These are phyloP conservation scores for Eufriesea mexicana DNA, from an alignment of 1,140 invertebrate genomes.

Conservation along the genomic window DNA sequence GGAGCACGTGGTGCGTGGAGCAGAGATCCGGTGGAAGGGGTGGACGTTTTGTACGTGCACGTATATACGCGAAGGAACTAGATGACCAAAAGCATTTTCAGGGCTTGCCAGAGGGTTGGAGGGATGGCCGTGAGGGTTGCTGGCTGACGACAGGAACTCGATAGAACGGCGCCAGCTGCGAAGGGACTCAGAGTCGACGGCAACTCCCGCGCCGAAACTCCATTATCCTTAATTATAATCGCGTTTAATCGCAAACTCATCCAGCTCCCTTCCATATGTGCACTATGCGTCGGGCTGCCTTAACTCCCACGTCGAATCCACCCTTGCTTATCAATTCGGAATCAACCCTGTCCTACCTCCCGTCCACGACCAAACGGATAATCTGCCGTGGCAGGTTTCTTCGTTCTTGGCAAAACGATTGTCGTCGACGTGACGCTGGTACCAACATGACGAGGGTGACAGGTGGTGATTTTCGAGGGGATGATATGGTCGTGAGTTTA, in stretches of 20 bases:
- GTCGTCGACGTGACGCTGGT: not conserved
- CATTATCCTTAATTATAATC: conserved; percentile 81
- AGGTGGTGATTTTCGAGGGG: not conserved
- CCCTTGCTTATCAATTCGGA: conserved; percentile 73
- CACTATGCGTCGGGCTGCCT: conserved; percentile 27
- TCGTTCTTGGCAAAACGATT: not conserved
- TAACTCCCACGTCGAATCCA: conserved; percentile 26
- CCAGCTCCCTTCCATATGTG: conserved; percentile 48
- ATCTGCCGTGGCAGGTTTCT: not conserved
- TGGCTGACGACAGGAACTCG: conserved; percentile 59
- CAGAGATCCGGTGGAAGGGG: not conserved
- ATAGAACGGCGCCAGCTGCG: conserved; percentile 64
- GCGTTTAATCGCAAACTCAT: conserved; percentile 79
- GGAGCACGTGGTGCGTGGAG: not conserved
- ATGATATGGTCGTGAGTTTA: not conserved
- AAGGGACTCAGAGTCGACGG: conserved; percentile 57
- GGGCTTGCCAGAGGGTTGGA: not conserved
- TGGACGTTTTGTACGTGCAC: conserved; percentile 19
- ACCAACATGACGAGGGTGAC: no score
- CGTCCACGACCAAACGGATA: not conserved
- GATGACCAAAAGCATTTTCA: conserved; percentile 62
- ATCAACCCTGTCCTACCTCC: conserved; percentile 50
- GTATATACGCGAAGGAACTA: not conserved
- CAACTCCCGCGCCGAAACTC: conserved; percentile 74
- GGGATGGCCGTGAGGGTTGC: not conserved